Evolutionary conservation across 1,140 invertebrate species (phyloP).

Genomic region (Propsilocerus akamusi): DNA sequence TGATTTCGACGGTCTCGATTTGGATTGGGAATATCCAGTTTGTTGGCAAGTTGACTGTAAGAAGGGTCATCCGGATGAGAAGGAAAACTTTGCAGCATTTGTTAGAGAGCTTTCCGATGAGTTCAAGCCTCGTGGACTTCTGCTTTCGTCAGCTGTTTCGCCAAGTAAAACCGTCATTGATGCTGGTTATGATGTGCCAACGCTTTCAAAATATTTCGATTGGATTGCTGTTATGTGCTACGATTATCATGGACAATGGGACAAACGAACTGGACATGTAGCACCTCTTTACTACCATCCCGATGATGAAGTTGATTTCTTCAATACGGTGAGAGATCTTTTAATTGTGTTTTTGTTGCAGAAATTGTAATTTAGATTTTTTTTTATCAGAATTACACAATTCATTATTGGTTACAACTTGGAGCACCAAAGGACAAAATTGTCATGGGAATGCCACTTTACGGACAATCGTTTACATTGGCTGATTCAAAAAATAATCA

Average conservation of each 20-base stretch:
- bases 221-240: constrained; percentile 81
- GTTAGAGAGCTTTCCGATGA: constrained; percentile 52
- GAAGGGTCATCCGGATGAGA: constrained; percentile 65
- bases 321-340: constrained; percentile 34
- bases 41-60: constrained; percentile 51
- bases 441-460: constrained; percentile 79
- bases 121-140: constrained; percentile 49
- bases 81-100: constrained; percentile 51
- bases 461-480: constrained; percentile 68
- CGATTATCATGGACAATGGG: constrained; percentile 80
- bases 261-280: constrained; percentile 74
- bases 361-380: constrained; percentile 7
- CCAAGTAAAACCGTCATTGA: constrained; percentile 78
- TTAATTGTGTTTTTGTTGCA: background rate
- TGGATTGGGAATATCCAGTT: constrained; percentile 82
- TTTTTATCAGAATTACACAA: constrained; percentile 52
- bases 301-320: constrained; percentile 52
- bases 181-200: constrained; percentile 62
- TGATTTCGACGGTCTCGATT: constrained; percentile 69
- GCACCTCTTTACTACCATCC: constrained; percentile 65
- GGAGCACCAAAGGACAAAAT: constrained; percentile 62
- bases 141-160: constrained; percentile 69
- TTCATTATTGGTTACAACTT: constrained; percentile 74
- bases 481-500: constrained; percentile 35
- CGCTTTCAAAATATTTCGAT: constrained; percentile 53